Conservation (phyloP, 2,113 vertebrate genomes). For the Etheostoma cragini region DNA sequence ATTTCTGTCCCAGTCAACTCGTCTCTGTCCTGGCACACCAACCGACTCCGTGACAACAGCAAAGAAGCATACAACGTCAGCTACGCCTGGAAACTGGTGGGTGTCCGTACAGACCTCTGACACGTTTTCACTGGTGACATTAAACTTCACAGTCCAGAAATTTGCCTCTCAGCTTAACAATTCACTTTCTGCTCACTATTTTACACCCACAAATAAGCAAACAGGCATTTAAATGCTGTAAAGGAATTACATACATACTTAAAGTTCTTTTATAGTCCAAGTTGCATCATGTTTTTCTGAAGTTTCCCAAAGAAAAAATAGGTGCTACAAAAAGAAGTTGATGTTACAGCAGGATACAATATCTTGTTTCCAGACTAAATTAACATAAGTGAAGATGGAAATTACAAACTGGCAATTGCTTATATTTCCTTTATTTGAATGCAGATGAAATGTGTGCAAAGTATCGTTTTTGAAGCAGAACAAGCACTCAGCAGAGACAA, state of each 20-base stretch:
- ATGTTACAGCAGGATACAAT: not conserved
- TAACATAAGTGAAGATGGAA: not conserved
- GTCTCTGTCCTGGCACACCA: constrained; percentile 97
- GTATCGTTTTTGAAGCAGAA: not conserved
- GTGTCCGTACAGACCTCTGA: not conserved
- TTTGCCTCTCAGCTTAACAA: not conserved
- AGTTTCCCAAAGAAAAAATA: not conserved
- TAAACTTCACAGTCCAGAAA: not conserved
- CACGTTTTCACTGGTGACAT: not conserved
- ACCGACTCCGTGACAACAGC: constrained; percentile 91
- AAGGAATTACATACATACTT: not conserved
- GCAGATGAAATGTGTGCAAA: constrained; percentile 4
- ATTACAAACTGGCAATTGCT: not conserved
- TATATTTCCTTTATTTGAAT: not conserved
- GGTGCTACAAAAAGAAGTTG: not conserved
- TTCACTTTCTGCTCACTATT: not conserved
- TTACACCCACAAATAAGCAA: not conserved
- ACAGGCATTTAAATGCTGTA: not conserved
- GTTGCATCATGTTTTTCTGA: no score
- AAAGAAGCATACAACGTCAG: constrained; percentile 96
- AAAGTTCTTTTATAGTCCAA: not conserved
- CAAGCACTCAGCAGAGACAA: not conserved
- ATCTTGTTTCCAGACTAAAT: not conserved
- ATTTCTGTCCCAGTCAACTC: constrained; percentile 96
- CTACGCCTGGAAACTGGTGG: constrained; percentile 99